phyloP scores from a whole-genome alignment of 2,888 invertebrate species.

The Dicyrtoma fusca region DNA sequence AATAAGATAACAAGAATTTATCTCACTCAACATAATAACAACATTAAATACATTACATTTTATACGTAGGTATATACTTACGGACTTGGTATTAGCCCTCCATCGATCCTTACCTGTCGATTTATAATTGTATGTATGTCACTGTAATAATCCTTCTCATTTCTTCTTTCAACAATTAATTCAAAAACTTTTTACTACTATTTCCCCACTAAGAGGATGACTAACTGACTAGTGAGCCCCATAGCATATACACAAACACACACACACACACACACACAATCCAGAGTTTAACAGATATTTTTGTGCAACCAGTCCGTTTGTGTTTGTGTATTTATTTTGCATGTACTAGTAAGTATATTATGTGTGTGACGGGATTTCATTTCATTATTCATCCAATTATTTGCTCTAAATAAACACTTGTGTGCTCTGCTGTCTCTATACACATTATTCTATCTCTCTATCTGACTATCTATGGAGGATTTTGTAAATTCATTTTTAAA shows the following conservation, averaged over 20 bases:
- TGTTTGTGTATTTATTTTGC: too few relatives aligned
- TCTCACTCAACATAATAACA: background rate
- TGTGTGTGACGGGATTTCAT: background rate
- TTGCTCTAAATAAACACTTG: background rate
- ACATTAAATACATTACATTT: constrained; percentile 7
- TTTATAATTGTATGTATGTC: background rate
- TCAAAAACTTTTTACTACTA: background rate
- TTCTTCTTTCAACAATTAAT: background rate
- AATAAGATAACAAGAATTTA: constrained; percentile 10
- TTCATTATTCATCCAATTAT: background rate
- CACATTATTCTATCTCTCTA: background rate
- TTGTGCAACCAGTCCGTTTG: too few relatives aligned
- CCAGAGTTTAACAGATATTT: too few relatives aligned
- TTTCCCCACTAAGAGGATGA: too few relatives aligned
- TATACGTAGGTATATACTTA: background rate
- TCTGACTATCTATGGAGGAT: background rate
- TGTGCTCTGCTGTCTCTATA: background rate
- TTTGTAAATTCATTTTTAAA: background rate
- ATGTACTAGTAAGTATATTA: background rate
- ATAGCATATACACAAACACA: too few relatives aligned
- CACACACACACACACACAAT: background rate
- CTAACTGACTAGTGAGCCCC: too few relatives aligned
- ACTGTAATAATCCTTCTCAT: background rate
- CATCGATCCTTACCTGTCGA: too few relatives aligned
- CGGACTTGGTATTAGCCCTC: background rate